Evolutionary conservation across 2,113 vertebrate genomes (phyloP).

Genomic region (Semnornis frantzii): DNA sequence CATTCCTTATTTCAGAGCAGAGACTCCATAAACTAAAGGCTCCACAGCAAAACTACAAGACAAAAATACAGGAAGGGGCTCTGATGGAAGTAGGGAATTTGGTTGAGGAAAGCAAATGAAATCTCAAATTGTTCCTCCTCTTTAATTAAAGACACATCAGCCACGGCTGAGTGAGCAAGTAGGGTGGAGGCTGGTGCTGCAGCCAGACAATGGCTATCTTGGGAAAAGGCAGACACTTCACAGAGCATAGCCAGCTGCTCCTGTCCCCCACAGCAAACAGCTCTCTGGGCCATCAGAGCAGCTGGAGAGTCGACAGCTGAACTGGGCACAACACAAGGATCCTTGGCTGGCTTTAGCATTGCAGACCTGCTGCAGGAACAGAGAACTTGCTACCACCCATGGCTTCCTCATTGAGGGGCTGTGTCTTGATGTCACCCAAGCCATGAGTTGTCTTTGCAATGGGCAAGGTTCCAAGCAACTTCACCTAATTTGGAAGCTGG

Average conservation of each 20-base stretch:
- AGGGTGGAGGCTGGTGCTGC: constrained; percentile 59
- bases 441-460: background rate
- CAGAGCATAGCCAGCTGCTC: constrained; percentile 10
- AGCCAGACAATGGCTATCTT: constrained; percentile 64
- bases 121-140: constrained; percentile 40
- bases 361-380: background rate
- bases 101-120: background rate
- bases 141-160: constrained; percentile 72
- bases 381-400: background rate
- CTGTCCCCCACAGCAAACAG: constrained; percentile 25
- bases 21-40: background rate
- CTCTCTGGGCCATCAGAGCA: background rate
- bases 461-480: background rate
- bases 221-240: constrained; percentile 25
- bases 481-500: background rate
- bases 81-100: background rate
- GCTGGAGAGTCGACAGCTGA: constrained; percentile 20
- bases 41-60: background rate
- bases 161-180: constrained; percentile 65
- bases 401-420: background rate
- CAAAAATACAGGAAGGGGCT: background rate
- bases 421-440: background rate
- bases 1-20: background rate
- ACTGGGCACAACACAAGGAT: background rate
- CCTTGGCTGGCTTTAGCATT: background rate